A percentile compares a stretch with the other conserved stretches of the same genome.
Conservation (phyloP, 2,888 invertebrate genomes). For the Eilema griseolum region DNA sequence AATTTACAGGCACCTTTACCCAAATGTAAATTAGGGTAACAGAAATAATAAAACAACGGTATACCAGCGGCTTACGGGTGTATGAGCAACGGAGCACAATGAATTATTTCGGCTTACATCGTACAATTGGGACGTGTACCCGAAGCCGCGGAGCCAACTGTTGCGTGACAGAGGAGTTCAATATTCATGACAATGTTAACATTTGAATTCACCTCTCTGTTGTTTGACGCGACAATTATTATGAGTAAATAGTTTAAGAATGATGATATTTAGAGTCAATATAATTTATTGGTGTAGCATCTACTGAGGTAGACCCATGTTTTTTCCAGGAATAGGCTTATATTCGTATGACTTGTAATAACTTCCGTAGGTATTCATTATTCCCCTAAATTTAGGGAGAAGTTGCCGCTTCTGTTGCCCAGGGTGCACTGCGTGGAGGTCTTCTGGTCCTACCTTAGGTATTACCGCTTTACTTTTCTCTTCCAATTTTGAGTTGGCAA, state of each 20-base stretch:
- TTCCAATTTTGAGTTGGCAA: too few relatives aligned
- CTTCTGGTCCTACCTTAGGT: too few relatives aligned
- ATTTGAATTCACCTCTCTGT: constrained; percentile 28
- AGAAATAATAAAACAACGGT: not conserved
- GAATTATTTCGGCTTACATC: constrained; percentile 38
- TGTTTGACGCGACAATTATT: constrained; percentile 8
- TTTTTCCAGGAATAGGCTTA: too few relatives aligned
- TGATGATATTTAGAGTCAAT: not conserved
- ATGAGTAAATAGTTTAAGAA: not conserved
- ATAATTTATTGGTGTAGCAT: not conserved
- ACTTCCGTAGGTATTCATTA: too few relatives aligned
- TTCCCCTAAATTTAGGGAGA: too few relatives aligned
- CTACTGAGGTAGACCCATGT: too few relatives aligned
- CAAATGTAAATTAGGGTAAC: not conserved
- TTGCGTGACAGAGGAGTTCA: constrained; percentile 36
- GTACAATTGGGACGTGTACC: constrained; percentile 27
- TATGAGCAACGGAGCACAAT: constrained; percentile 27
- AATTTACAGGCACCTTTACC: not conserved
- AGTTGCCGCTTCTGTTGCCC: too few relatives aligned
- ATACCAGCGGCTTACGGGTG: constrained; percentile 10
- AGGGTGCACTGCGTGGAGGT: too few relatives aligned
- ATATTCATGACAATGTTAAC: constrained; percentile 42
- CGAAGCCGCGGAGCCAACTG: constrained; percentile 38
- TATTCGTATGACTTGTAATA: too few relatives aligned
- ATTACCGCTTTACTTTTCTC: too few relatives aligned